Evolutionary conservation across 2,888 invertebrate genomes (phyloP).

Genomic region (Cheilosia vernalis): DNA sequence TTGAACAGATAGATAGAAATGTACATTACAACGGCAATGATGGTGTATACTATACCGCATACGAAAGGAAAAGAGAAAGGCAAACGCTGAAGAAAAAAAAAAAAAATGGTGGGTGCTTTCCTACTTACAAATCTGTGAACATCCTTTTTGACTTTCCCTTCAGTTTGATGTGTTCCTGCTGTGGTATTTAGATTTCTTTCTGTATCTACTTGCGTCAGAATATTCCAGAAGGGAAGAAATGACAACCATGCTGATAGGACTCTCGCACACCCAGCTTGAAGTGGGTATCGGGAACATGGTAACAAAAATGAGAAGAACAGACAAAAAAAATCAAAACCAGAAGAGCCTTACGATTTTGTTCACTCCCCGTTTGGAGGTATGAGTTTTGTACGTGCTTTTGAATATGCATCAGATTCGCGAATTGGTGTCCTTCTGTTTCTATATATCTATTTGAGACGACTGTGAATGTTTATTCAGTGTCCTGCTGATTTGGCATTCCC

Average conservation of each 20-base stretch:
- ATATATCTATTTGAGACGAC: background rate
- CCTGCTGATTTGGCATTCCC: background rate
- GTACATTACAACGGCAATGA: slow-evolving; percentile 56
- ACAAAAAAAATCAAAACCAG: slow-evolving; percentile 11
- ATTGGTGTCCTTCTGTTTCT: background rate
- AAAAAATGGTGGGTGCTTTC: slow-evolving; percentile 45
- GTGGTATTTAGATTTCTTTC: slow-evolving; percentile 45
- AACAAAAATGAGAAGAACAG: slow-evolving; percentile 13
- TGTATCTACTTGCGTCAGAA: slow-evolving; percentile 6
- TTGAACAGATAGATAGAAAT: slow-evolving; percentile 40
- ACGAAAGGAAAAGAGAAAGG: background rate
- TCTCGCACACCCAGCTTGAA: slow-evolving; percentile 26
- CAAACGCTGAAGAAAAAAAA: slow-evolving; percentile 5
- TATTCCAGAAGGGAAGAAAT: slow-evolving; percentile 6
- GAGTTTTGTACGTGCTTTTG: background rate
- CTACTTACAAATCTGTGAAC: slow-evolving; percentile 73
- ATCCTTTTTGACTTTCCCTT: slow-evolving; percentile 59
- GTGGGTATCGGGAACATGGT: slow-evolving; percentile 28
- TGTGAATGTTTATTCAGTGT: background rate
- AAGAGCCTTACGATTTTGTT: background rate
- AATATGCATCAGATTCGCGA: slow-evolving; percentile 28
- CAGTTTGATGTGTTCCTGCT: slow-evolving; percentile 48
- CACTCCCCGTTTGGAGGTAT: background rate
- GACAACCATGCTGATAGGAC: slow-evolving; percentile 10
- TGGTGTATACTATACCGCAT: background rate